A percentile compares a stretch with the other conserved stretches of the same genome.
phyloP scores from a whole-genome alignment of 2,797 vertebrate species.

The Pangasius djambal region DNA sequence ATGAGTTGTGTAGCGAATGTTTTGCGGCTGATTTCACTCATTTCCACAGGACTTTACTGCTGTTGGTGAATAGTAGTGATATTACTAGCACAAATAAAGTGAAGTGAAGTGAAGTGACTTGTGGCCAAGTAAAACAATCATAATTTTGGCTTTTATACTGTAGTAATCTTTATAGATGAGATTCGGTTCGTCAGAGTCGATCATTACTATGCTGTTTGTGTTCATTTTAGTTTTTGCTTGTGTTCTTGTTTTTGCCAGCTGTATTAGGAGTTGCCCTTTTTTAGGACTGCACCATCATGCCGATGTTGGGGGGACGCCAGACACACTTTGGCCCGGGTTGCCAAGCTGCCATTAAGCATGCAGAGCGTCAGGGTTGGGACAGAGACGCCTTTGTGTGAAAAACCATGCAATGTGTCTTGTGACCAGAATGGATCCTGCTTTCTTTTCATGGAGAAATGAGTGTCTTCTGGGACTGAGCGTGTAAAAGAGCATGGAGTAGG shows the following conservation, averaged over 20 bases:
- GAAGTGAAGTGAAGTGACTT: too few relatives aligned
- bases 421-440: constrained; percentile 68
- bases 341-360: constrained; percentile 50
- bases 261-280: background rate
- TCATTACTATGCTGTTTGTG: background rate
- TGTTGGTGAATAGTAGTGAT: background rate
- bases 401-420: constrained; percentile 70
- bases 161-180: background rate
- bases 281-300: background rate
- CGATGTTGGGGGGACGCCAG: constrained; percentile 57
- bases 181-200: background rate
- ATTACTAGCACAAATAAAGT: background rate
- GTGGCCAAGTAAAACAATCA: too few relatives aligned
- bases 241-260: background rate
- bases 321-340: constrained; percentile 55
- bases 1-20: background rate
- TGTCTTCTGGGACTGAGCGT: constrained; percentile 50
- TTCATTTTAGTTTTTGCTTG: background rate
- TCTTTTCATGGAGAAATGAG: constrained; percentile 65
- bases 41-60: background rate
- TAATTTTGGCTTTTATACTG: background rate
- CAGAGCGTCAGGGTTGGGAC: constrained; percentile 59
- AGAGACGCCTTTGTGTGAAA: constrained; percentile 76
- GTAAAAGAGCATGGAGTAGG: constrained; percentile 21
- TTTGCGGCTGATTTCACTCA: background rate